Conservation (phyloP, 2,113 vertebrate genomes). For the Labeo catla region DNA sequence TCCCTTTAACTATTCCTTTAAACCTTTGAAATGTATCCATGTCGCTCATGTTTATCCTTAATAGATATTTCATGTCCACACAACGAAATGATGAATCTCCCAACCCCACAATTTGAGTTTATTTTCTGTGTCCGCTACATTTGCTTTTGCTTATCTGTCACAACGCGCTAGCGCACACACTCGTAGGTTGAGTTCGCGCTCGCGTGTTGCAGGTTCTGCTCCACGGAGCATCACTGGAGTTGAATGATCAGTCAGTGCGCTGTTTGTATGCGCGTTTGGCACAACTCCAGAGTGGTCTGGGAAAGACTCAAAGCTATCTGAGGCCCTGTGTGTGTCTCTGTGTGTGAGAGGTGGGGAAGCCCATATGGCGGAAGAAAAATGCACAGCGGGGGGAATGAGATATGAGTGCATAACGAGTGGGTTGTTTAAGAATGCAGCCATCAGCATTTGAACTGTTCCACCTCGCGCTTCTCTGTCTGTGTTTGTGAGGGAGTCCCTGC, state of each 20-base stretch:
- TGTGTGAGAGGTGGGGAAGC: slow-evolving; percentile 9
- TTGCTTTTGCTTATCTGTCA: background rate
- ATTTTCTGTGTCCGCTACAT: background rate
- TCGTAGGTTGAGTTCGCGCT: background rate
- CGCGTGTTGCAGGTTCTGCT: background rate
- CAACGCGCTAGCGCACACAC: background rate
- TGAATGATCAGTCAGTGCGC: background rate
- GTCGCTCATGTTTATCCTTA: no score
- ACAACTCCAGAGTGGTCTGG: slow-evolving; percentile 4
- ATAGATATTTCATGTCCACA: no score
- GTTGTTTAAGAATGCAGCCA: slow-evolving; percentile 8
- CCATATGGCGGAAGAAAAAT: slow-evolving; percentile 29
- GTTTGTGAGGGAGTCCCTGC: slow-evolving; percentile 17
- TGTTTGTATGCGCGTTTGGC: background rate
- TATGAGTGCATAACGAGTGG: slow-evolving; percentile 3
- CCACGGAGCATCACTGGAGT: background rate
- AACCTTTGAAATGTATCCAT: no score
- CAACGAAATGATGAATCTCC: background rate
- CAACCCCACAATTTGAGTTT: background rate
- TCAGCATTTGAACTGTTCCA: slow-evolving; percentile 25
- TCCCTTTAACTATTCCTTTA: no score
- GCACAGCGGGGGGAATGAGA: slow-evolving; percentile 14
- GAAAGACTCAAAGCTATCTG: background rate
- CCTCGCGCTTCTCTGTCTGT: background rate
- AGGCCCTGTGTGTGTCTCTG: background rate